Evolutionary conservation across 2,888 invertebrate species (phyloP), one percentile per base, ranked within the genome.

Genomic region (Pocota personata): DNA sequence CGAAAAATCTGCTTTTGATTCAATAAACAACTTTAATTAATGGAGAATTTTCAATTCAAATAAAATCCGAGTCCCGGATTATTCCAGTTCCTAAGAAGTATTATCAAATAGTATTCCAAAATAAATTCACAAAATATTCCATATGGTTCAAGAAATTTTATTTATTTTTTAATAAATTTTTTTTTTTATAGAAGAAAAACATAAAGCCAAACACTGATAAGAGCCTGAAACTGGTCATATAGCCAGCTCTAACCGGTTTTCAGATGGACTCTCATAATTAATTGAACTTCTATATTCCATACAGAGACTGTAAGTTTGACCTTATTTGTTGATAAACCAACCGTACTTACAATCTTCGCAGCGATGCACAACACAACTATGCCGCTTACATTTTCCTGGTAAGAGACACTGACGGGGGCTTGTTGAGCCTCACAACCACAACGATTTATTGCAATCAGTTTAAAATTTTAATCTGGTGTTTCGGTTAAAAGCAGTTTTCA

Each of bases 241-340:
- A 46, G 27, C 60, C 62, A 30, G 82, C 14, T 32, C 1, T 2
- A 71, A 72, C 86, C 32, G 24, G 86, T 43, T 77, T 50, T 35
- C 16, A 60, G 60, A 72, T 86, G 82, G 86, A 86, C 86, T 86
- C 48, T 82, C 37, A 71, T 77, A 77, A 86, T 76, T 77, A 76
- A 67, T 76, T 77, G 76, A 80, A 82, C 76, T 37, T 19, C 16
- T 62, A 40, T 57, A 50, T 76, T 72, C 62, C 24, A 69, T 37
- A 83, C 64, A 77, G 72, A 82, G 60, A 67, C 37, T 72, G 24
- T 48, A 46, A 66, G 32, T 14, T 35, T 86, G 86, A 86, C 86
- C 86, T 80, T 77, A 82, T 82, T 77, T 57, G 27, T 30, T 82
- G 86, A 86, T 82, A 72, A 75, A 64, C 50, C 12, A 37, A 30